Evolutionary conservation across 2,797 vertebrate genomes (phyloP), one percentile per base, ranked within the genome.

Genomic region (Mycteria americana): DNA sequence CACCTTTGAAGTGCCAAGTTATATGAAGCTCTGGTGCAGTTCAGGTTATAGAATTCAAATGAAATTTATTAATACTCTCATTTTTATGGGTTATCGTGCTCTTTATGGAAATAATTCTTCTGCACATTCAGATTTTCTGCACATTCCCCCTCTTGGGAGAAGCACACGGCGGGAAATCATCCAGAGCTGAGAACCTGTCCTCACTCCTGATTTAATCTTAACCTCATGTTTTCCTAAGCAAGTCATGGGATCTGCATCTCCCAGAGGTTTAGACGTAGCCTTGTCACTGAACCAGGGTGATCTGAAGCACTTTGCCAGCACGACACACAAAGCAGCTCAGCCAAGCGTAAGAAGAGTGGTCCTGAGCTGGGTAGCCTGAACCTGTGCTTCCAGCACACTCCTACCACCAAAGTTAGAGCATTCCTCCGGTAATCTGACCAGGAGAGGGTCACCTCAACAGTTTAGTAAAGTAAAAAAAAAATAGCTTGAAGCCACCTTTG

Each of bases 1-100:
- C 35, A 63, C 56, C 43, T 96, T 85, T 91, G 74, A 96, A 94
- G 31, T 92, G 67, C 43, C 67, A 86, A 79, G 14, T 41, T 85
- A 7, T 51, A 53, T 51, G 89, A 77, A 70, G n/a, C 25, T 92
- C 62, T 82, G 51, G 51, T 74, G 24, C 5, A 27, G 31, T 67
- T 91, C 46, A 37, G 28, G 28, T 73, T 91, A 65, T 83, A 79
- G 74, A 90, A 76, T 9, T 76, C 19, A 85, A 87, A 73, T 31
- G 1, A 78, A 43, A 62, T 82, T 33, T 73, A 76, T 84, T 67
- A 79, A 81, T 87, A 63, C n/a, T 82, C 43, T 79, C 6, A 48
- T 75, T 76, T 91, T 89, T 63, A 62, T 79, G 18, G 43, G 23
- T 22, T 70, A 63, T 59, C 0, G 1, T 76, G 46, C 33, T 59